These are phyloP conservation scores for Petrolisthes cinctipes DNA, from an alignment of 2,888 invertebrate species.

Conservation along the genomic window DNA sequence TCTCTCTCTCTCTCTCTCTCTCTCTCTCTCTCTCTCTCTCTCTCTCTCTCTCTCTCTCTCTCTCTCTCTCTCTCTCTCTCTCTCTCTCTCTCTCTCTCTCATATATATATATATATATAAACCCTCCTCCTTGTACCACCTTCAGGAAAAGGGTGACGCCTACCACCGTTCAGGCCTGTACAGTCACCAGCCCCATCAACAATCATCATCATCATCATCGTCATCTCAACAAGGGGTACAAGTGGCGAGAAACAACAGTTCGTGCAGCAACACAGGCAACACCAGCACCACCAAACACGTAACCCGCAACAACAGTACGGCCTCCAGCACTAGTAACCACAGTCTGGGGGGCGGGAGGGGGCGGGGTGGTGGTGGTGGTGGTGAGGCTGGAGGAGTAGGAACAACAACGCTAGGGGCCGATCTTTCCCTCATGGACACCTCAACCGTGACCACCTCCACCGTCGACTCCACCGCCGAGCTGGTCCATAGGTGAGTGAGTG, in stretches of 20 bases:
- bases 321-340: slow-evolving; percentile 40
- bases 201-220: background rate
- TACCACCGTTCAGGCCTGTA: slow-evolving; percentile 62
- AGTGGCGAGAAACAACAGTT: slow-evolving; percentile 32
- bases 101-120: background rate
- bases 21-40: background rate
- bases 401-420: slow-evolving; percentile 21
- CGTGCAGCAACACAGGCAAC: slow-evolving; percentile 20
- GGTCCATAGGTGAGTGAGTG: slow-evolving; percentile 39
- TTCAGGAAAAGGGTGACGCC: slow-evolving; percentile 54
- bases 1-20: background rate
- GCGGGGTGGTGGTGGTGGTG: background rate
- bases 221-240: background rate
- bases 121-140: background rate
- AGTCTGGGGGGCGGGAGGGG: slow-evolving; percentile 22
- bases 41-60: background rate
- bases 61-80: background rate
- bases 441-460: slow-evolving; percentile 56
- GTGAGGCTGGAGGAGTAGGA: background rate
- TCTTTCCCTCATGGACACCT: slow-evolving; percentile 58
- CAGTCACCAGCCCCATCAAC: slow-evolving; percentile 55
- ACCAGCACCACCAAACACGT: slow-evolving; percentile 8
- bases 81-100: background rate
- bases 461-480: slow-evolving; percentile 62
- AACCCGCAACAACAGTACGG: slow-evolving; percentile 53